Conservation (phyloP, 2,888 invertebrate species). For the Syrista parreyssii region DNA sequence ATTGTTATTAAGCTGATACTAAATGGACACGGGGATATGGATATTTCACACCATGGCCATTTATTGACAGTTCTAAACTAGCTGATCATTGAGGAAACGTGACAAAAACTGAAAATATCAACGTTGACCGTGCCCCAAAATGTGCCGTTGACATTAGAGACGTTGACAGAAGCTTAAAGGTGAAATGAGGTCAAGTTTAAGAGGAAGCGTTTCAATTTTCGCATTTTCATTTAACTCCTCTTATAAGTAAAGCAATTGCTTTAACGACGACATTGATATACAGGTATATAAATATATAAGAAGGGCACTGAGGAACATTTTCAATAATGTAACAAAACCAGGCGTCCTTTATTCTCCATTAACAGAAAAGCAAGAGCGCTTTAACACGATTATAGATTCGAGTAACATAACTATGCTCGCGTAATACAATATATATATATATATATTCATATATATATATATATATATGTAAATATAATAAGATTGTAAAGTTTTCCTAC, state of each 20-base stretch:
- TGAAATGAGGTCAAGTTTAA: constrained; percentile 10
- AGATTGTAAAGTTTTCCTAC: constrained; percentile 34
- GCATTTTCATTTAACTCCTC: not conserved
- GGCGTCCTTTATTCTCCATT: constrained; percentile 39
- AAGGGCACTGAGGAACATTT: not conserved
- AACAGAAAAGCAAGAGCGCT: constrained; percentile 35
- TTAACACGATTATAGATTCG: constrained; percentile 33
- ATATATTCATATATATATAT: constrained; percentile 4
- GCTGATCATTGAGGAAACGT: not conserved
- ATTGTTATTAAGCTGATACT: not conserved
- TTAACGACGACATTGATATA: not conserved
- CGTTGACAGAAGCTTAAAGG: constrained; percentile 4
- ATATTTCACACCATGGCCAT: not conserved
- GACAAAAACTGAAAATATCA: constrained; percentile 1
- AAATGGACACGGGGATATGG: not conserved
- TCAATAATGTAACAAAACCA: constrained; percentile 36
- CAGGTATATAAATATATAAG: not conserved
- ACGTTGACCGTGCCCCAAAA: not conserved
- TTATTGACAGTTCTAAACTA: not conserved
- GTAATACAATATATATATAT: constrained; percentile 3
- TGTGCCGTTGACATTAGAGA: not conserved
- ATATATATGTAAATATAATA: constrained; percentile 21
- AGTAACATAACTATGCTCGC: constrained; percentile 19
- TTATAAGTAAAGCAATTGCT: not conserved
- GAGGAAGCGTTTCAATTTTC: not conserved